Evolutionary conservation across 2,797 vertebrate genomes (phyloP).

Genomic region (Tamandua tetradactyla): DNA sequence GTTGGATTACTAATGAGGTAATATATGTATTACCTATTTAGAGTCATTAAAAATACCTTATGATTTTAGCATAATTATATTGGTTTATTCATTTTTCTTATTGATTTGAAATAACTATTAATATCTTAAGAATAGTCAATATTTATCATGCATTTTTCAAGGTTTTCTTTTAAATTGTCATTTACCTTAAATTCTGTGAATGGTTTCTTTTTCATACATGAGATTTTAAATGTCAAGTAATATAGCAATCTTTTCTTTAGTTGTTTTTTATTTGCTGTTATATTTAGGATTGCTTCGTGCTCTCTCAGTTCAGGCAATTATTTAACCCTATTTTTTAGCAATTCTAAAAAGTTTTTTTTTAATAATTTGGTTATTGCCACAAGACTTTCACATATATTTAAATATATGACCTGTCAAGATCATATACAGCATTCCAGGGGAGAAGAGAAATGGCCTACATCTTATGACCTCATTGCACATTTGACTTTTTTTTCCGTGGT

Average conservation of each 20-base stretch:
- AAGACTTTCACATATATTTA: neutral
- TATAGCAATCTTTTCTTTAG: neutral
- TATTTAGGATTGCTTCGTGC: neutral
- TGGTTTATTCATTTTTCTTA: neutral
- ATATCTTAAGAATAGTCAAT: neutral
- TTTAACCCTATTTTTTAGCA: conserved; percentile 16
- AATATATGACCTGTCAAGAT: neutral
- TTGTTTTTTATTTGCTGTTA: neutral
- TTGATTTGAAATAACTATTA: neutral
- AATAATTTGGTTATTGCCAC: neutral
- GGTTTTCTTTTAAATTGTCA: neutral
- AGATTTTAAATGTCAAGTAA: neutral
- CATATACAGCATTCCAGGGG: neutral
- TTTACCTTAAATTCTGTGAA: neutral
- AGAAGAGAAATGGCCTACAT: neutral
- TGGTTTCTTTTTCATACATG: neutral
- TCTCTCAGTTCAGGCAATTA: neutral
- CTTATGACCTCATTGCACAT: neutral
- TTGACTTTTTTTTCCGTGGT: neutral
- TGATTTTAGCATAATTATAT: neutral
- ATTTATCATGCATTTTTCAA: neutral
- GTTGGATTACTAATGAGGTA: neutral
- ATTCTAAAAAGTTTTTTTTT: neutral
- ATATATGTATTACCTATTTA: neutral
- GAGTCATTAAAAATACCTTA: neutral